These are phyloP conservation scores for Dromaius novaehollandiae DNA, from an alignment of 2,113 vertebrate species.

Conservation along the genomic window DNA sequence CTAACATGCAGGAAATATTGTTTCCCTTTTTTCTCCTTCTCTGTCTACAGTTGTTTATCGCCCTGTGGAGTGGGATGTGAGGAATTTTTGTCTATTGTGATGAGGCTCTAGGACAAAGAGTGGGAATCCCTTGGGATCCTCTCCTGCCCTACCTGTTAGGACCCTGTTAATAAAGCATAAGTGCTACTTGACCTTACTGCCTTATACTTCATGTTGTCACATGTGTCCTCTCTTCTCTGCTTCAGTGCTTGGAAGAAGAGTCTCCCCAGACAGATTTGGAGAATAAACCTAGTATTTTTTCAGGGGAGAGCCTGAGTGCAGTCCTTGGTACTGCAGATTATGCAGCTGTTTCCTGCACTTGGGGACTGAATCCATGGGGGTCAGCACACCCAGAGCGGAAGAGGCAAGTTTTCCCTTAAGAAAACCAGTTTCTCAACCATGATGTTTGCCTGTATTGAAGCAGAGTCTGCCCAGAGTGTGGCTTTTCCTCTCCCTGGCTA, in stretches of 20 bases:
- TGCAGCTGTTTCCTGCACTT: not conserved
- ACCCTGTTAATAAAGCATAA: not conserved
- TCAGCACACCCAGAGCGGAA: not conserved
- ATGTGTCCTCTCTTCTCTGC: rapidly evolving
- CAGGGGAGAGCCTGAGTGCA: not conserved
- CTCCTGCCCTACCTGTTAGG: not conserved
- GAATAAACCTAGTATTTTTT: not conserved
- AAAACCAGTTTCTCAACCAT: not conserved
- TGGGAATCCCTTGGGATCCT: not conserved
- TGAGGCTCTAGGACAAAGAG: not conserved
- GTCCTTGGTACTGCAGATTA: not conserved
- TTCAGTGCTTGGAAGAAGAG: not conserved
- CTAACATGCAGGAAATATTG: not conserved
- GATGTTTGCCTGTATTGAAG: rapidly evolving
- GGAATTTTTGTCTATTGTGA: not conserved
- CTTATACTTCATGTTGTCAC: not conserved
- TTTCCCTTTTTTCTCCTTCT: not conserved
- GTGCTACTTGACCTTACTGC: not conserved
- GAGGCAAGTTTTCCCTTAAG: not conserved
- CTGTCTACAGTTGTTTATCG: not conserved
- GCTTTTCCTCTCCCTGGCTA: not conserved
- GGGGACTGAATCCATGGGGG: not conserved
- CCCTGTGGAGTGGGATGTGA: not conserved
- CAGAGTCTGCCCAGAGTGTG: not conserved
- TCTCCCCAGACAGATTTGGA: not conserved